These are phyloP conservation scores for Camptogramma bilineatum DNA, from an alignment of 2,888 invertebrate genomes.

Conservation along the genomic window DNA sequence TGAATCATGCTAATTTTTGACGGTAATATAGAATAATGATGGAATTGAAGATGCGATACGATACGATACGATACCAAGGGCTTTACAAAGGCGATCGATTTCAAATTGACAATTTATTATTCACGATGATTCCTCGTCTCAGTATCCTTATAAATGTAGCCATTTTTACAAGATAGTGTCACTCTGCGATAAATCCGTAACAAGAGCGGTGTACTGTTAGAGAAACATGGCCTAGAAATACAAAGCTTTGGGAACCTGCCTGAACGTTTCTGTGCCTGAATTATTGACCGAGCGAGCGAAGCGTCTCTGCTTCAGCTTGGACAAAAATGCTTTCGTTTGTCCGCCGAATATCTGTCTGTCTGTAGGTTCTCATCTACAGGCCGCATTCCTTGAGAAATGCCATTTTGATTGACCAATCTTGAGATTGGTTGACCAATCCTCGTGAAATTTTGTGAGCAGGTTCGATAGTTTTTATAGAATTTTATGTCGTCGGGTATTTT, in stretches of 20 bases:
- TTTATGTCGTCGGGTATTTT: too few relatives aligned
- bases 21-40: neutral
- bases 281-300: too few relatives aligned
- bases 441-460: too few relatives aligned
- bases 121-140: conserved; percentile 48
- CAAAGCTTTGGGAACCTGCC: conserved; percentile 6
- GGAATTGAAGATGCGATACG: neutral
- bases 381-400: too few relatives aligned
- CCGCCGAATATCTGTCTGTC: too few relatives aligned
- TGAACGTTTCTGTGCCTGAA: too few relatives aligned
- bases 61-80: conserved; percentile 19
- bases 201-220: conserved; percentile 32
- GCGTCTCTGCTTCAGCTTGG: too few relatives aligned
- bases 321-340: too few relatives aligned
- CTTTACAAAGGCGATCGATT: conserved; percentile 48
- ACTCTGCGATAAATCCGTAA: conserved; percentile 27
- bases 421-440: too few relatives aligned
- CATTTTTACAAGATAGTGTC: conserved; percentile 33
- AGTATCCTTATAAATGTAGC: conserved; percentile 52
- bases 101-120: conserved; percentile 57
- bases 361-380: too few relatives aligned
- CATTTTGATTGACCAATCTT: too few relatives aligned
- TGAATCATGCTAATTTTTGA: neutral
- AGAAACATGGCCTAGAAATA: conserved; percentile 34
- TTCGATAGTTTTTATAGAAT: too few relatives aligned